Base-by-base conservation (phyloP, 2,888 invertebrate species). In the Tetheella fluctuosa region DNA sequence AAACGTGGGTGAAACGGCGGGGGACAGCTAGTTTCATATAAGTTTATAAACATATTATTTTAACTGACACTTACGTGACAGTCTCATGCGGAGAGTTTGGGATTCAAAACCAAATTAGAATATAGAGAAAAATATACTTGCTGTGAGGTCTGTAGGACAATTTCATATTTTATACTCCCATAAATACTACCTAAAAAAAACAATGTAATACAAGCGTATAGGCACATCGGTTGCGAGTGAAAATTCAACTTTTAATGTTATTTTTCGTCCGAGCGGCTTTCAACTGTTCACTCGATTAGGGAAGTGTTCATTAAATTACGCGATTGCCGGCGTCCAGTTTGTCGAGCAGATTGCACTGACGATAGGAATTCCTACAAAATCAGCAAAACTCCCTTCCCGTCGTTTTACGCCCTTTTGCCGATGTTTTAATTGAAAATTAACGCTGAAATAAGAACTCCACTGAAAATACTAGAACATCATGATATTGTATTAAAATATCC, bases 261-360 rank as follows among this genome's bases (percentile, higher is more conserved):
- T 83, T 86, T 85, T 85, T 83, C 78, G 75, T 75, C 70, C 68
- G 76, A 80, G 74, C 77, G 74, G 76, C 80, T 80, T 83, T 80
- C 71, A 71, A 70, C 77, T 78, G 82, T 84, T 86, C 82, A 89
- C 84, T 89, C 87, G 89, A 90, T 90, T 90, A 88, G 81, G 79
- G 81, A 86, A 86, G 87, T 89, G 89, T 90, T 90, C 85, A 91
- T 91, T 86, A 81, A 89, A 87, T 91, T 89, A 91, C 85, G 63
- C 80, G 89, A 90, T 90, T 90, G 89, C 88, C 80, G 75, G 73
- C 78, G 84, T 81, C 83, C 80, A 84, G 88, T 88, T 87, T 85
- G 84, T 83, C 75, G 80, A 83, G 81, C 83, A 83, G 83, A 88
- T 89, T 89, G 86, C 84, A 82, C 82, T 80, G 79, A 74, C 79